Base-by-base conservation (phyloP, 2,888 invertebrate genomes). In the Acleris cristana region DNA sequence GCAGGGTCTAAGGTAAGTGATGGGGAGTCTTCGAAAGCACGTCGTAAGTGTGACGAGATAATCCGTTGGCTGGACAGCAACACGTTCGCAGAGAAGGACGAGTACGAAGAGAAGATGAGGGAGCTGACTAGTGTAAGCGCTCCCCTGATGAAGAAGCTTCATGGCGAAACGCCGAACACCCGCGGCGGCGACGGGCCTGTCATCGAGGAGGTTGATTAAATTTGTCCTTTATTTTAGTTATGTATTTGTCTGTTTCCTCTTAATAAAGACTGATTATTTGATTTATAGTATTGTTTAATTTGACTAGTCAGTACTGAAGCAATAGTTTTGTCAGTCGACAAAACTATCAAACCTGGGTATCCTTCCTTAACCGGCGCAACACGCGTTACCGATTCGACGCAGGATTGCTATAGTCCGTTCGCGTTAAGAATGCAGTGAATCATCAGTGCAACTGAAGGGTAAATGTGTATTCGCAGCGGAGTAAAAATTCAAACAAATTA, bases 41-140 rank as follows among this genome's bases (percentile, higher is more conserved):
- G 83, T 51, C 82, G 85, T 54, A 89, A 92, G 71, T 95, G 95
- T 75, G 93, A 94, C 0, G 94, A 94, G 3, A 89, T 93, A 44
- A 78, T 96, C 59, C 88, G 90, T 60, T 96, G 96, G 96, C 83
- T 96, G 69, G 96, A 96, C 72, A 88, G 85, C 63, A 96, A 96
- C 82, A 86, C 93, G 14, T 81, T 95, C 61, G 96, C 96, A 3
- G 95, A 95, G 64, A 94, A 94, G 76, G 95, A 94, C 1, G 96
- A 96, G 77, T 95, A 93, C 74, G 95, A 95, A 69, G 92, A 94
- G 69, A 95, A 95, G 79, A 71, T 81, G n/a, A 83, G 77, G 34
- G 81, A 84, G 53, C 69, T 87, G 1, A 76, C 71, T 2, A 71
- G 67, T 26, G 79, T 79, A 3, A 88, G 86, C 69, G 73, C 76